phyloP scores from a whole-genome alignment of 2,888 invertebrate species.

The Oscheius sp. region DNA sequence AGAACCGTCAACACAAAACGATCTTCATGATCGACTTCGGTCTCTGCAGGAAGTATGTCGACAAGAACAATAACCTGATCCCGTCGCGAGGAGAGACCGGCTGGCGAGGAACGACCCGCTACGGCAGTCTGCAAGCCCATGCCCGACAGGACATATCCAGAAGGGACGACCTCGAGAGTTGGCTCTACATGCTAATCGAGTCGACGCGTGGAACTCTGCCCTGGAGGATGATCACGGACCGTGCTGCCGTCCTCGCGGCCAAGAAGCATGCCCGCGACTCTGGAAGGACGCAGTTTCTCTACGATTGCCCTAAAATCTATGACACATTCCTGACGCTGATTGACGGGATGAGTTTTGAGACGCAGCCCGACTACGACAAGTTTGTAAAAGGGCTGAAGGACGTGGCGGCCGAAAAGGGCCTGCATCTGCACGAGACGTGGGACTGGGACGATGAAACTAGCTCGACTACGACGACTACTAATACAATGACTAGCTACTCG shows the following conservation, averaged over 20 bases:
- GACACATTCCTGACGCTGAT: constrained; percentile 54
- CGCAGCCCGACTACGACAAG: constrained; percentile 56
- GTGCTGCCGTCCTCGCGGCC: constrained; percentile 50
- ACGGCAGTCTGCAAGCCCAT: constrained; percentile 58
- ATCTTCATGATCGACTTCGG: constrained; percentile 64
- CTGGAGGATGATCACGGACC: constrained; percentile 61
- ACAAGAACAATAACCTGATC: constrained; percentile 51
- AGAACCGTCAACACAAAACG: constrained; percentile 47
- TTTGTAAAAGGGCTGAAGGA: constrained; percentile 52
- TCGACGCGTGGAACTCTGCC: constrained; percentile 59
- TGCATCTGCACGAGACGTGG: constrained; percentile 52
- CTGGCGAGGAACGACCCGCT: constrained; percentile 67
- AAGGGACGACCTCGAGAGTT: constrained; percentile 60
- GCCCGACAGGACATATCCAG: constrained; percentile 32
- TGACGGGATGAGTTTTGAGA: constrained; percentile 59
- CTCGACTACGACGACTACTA: constrained; percentile 46
- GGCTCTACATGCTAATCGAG: constrained; percentile 66
- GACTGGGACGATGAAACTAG: constrained; percentile 61
- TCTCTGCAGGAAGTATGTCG: constrained; percentile 55
- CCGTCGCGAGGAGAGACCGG: constrained; percentile 61
- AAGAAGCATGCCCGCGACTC: constrained; percentile 47
- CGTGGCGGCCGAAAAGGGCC: constrained; percentile 48
- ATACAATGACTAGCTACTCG: constrained; percentile 49
- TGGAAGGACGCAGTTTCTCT: constrained; percentile 52
- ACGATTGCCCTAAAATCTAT: constrained; percentile 56